Base-by-base conservation (phyloP, 2,888 invertebrate species). In the Eristalis pertinax region DNA sequence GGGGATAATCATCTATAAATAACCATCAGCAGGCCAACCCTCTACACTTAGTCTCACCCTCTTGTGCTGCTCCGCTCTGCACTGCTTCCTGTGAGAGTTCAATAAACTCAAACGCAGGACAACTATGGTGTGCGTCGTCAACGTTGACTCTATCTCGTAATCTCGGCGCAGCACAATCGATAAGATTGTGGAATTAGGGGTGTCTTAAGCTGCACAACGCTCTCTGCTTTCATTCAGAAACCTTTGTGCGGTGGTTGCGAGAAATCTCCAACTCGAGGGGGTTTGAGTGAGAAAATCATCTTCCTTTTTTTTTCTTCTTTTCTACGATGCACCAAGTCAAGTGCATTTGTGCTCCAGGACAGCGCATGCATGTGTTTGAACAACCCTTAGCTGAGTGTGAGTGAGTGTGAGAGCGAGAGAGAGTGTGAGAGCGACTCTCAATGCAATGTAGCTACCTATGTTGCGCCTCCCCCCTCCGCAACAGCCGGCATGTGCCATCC, bases 151-250 rank as follows among this genome's bases (percentile, higher is more conserved):
- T 15, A 65, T 75, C 43, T 63, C 78, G 64, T 83, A 86, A 86
- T 83, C 83, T 86, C 67, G 35, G 75, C 78, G 75, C n/a, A n/a
- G 75, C 78, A 78, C 77, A 86, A 86, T 86, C 86, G 86, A 86
- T 86, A 82, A 73, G 83, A 78, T 83, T 83, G 67, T 75, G 75
- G 83, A 75, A 41, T 83, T 58, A 83, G 62, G 74, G 63, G 74
- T 83, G 69, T 68, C 68, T 62, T 72, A 83, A 73, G 77, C 64
- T 43, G 38, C 38, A 41, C 43, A 58, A 70, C 32, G 70, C 24
- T 72, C 19, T 32, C 24, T 58, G 5, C 26, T 15, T 32, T 24
- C 65, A 65, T 41, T 22, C 29, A n/a, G 15, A 64, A 72, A 56
- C 22, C 41, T 15, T 19, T 58, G n/a, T n/a, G n/a, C n/a, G 13